Percentiles rank a stretch among this genome's conserved stretches.
phyloP scores from a whole-genome alignment of 2,797 vertebrate genomes.

The Peromyscus eremicus region DNA sequence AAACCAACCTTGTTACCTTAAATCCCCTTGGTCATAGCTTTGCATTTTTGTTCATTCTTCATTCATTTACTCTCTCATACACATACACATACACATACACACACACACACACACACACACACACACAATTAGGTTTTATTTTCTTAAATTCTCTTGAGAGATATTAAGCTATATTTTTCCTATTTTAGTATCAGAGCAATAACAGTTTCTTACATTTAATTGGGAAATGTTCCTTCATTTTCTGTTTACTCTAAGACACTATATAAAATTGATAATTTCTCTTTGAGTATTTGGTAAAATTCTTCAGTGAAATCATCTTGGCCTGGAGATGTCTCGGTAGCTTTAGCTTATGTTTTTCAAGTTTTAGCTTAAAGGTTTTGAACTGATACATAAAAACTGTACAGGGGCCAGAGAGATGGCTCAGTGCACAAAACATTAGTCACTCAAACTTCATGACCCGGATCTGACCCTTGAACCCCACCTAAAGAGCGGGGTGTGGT shows the following conservation, averaged over 20 bases:
- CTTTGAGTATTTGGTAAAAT: neutral
- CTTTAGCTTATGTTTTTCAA: neutral
- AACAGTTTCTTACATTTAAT: neutral
- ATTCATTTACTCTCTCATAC: neutral
- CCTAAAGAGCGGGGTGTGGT: neutral
- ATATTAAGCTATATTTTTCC: neutral
- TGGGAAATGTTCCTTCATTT: neutral
- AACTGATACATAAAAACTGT: neutral
- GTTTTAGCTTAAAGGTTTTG: neutral
- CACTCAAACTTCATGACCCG: too few species aligned
- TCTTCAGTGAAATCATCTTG: neutral
- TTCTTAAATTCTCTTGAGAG: neutral
- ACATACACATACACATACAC: neutral
- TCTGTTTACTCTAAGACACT: neutral
- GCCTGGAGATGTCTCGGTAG: neutral
- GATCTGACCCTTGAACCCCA: neutral
- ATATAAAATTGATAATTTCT: neutral
- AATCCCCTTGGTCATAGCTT: neutral
- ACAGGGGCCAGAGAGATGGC: neutral
- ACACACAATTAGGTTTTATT: neutral
- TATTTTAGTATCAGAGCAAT: neutral
- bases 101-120: neutral
- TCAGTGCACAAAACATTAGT: too few species aligned
- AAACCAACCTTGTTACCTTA: neutral
- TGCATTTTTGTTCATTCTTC: neutral